A percentile compares a stretch with the other conserved stretches of the same genome.
Evolutionary conservation across 2,797 vertebrate genomes (phyloP).

Genomic region (Ptychadena robeensis): DNA sequence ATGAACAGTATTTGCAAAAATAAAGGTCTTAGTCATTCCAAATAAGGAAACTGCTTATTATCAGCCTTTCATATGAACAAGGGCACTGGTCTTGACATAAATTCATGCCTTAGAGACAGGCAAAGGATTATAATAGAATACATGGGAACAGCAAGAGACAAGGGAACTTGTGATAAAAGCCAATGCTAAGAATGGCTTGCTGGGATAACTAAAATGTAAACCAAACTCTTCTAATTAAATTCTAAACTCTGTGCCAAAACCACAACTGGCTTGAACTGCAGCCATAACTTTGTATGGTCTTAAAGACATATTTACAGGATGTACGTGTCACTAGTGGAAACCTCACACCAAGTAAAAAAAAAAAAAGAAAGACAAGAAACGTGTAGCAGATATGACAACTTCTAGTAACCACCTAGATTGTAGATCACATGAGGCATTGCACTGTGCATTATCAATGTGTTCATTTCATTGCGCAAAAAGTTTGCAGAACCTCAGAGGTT

Average conservation of each 20-base stretch:
- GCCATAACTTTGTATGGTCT: conserved; percentile 27
- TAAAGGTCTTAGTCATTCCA: neutral
- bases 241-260: conserved; percentile 65
- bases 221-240: conserved; percentile 64
- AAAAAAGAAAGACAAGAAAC: conserved; percentile 17
- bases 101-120: neutral
- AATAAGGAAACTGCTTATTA: conserved; percentile 2
- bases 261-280: conserved; percentile 37
- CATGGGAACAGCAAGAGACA: conserved; percentile 20
- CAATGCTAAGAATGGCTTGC: conserved; percentile 55
- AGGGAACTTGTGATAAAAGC: conserved; percentile 6
- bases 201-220: conserved; percentile 65
- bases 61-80: neutral
- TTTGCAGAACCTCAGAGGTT: too few species aligned
- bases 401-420: neutral
- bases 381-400: conserved; percentile 9
- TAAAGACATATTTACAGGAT: conserved; percentile 46
- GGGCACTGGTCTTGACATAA: neutral
- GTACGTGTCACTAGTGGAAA: conserved; percentile 33
- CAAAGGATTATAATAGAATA: neutral
- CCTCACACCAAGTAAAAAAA: conserved; percentile 25
- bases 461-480: too few species aligned
- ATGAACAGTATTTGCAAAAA: neutral
- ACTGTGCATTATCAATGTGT: too few species aligned
- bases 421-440: too few species aligned